Conservation (phyloP, 2,888 invertebrate genomes). For the Terebella lapidaria region DNA sequence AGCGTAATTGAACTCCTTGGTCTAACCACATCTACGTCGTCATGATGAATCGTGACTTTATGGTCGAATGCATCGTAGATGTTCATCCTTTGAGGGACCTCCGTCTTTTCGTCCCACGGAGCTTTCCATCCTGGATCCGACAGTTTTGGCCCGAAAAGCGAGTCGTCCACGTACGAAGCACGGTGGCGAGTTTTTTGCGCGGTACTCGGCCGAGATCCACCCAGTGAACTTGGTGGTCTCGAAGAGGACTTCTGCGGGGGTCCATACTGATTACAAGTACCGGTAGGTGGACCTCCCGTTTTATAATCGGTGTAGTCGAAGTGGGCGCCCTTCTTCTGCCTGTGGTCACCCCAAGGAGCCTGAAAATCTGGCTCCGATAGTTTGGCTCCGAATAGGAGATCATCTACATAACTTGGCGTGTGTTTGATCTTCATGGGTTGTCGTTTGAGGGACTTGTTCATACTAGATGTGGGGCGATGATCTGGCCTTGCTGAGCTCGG, state of each 20-base stretch:
- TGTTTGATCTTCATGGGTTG: conserved; percentile 28
- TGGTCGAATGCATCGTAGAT: conserved; percentile 1
- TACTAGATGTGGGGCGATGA: too few relatives aligned
- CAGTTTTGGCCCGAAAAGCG: conserved; percentile 3
- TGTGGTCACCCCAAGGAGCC: conserved; percentile 41
- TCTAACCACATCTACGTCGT: background rate
- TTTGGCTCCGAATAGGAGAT: conserved; percentile 35
- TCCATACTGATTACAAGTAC: too few relatives aligned
- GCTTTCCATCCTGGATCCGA: conserved; percentile 3
- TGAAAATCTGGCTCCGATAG: conserved; percentile 36
- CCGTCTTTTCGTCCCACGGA: conserved; percentile 1
- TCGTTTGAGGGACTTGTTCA: too few relatives aligned
- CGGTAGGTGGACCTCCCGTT: too few relatives aligned
- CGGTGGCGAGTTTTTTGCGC: background rate
- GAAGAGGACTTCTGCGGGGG: background rate
- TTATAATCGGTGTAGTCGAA: conserved; percentile 2
- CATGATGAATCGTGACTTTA: background rate
- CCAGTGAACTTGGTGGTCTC: background rate
- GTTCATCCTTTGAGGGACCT: background rate
- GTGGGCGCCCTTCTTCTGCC: conserved; percentile 2
- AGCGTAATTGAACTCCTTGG: background rate
- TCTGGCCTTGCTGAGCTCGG: too few relatives aligned
- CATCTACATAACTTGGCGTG: conserved; percentile 39
- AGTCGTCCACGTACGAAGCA: conserved; percentile 4
- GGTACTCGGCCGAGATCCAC: background rate